Base-by-base conservation (phyloP, 2,797 vertebrate genomes). In the Alauda arvensis region DNA sequence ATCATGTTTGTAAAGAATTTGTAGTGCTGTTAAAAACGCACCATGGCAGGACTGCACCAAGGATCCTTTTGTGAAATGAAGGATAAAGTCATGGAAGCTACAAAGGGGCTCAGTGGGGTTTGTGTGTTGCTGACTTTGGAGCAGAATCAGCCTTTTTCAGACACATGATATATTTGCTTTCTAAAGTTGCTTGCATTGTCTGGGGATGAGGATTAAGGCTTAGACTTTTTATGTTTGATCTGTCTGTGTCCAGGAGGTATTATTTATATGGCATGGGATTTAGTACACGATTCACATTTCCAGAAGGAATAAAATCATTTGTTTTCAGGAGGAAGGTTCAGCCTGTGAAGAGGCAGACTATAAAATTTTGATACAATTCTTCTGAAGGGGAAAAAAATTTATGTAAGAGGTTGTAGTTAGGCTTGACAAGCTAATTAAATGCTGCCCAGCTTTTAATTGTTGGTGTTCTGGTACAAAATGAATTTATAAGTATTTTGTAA, bases 221-320 rank as follows among this genome's bases (percentile, higher is more conserved):
- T 85, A 92, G 86, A 85, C 82, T 84, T 92, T 92, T 90, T 80
- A 56, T 91, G 90, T 95, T 92, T 89, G 91, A 92, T 94, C 93
- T 93, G 79, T 93, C 71, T 89, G 62, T 88, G 88, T 94, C 94
- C 91, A 92, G 88, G 52, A 94, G 88, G 91, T 91, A 85, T 91
- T 91, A 94, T 91, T 87, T 91, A 63, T 88, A 51, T 83, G 63
- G 79, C 42, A 24, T 83, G 89, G 89, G 89, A 93, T 92, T 94
- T 89, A 93, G 71, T 75, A 68, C 62, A 86, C 5, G 55, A 80
- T 82, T 91, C 89, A 77, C 46, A 48, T 81, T 88, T 93, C 92
- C 85, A 84, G 63, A 77, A 91, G 70, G 90, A 93, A 85, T 76
- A 78, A 85, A 90, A 85, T 77, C 7, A 56, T 80, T 93, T 92